These are phyloP conservation scores for Tenebrio molitor DNA, from an alignment of 1,140 invertebrate genomes.

Conservation along the genomic window DNA sequence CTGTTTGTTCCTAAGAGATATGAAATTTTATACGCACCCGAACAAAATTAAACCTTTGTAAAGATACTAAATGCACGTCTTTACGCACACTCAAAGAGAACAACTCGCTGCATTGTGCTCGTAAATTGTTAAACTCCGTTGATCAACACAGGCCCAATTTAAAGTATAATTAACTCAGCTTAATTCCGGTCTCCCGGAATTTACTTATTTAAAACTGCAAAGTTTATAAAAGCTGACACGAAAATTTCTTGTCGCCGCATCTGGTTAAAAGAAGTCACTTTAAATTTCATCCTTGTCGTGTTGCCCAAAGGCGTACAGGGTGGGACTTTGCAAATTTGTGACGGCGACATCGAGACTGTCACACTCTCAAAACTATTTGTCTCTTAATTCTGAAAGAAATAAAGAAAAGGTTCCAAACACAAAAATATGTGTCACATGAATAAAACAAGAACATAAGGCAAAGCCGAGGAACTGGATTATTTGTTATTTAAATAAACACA, in stretches of 20 bases:
- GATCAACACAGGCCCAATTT: slow-evolving; percentile 26
- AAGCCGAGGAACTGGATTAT: slow-evolving; percentile 1
- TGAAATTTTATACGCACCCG: slow-evolving; percentile 25
- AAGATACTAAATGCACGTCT: slow-evolving; percentile 3
- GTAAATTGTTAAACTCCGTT: slow-evolving; percentile 11
- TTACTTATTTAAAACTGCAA: slow-evolving; percentile 2
- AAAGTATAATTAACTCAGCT: slow-evolving; percentile 32
- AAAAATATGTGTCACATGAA: slow-evolving; percentile 24
- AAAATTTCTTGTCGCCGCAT: background rate
- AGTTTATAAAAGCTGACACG: background rate
- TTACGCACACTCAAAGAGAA: slow-evolving; percentile 23
- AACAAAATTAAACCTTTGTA: slow-evolving; percentile 18
- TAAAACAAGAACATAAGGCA: slow-evolving; percentile 1
- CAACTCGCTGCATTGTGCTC: slow-evolving; percentile 10
- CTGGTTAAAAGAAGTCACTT: background rate
- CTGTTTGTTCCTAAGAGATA: slow-evolving; percentile 18
- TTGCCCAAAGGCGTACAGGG: no score
- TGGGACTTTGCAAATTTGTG: no score
- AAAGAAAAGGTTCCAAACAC: background rate
- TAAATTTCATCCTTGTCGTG: background rate
- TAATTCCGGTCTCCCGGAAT: background rate
- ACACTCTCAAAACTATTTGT: no score
- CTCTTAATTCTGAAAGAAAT: no score
- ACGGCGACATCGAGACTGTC: no score
- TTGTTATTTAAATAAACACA: slow-evolving; percentile 11